These are phyloP conservation scores for Nansenia antarctica DNA, from an alignment of 2,113 vertebrate genomes.

Conservation along the genomic window DNA sequence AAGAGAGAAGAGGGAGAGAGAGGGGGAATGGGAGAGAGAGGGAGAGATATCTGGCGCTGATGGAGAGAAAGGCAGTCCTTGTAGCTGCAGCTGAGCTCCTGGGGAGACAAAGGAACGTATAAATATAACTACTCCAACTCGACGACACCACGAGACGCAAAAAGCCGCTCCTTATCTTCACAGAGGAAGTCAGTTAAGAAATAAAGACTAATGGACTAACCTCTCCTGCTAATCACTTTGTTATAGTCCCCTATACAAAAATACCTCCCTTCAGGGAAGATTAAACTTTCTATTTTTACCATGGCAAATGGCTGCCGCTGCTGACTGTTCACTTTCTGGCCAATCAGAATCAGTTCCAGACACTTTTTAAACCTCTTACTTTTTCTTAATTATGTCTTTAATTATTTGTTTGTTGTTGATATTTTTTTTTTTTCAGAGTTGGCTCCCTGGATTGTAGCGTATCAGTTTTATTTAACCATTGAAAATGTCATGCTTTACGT, in stretches of 20 bases:
- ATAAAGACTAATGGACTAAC: slow-evolving; percentile 72
- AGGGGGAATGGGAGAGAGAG: no score
- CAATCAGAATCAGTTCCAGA: not conserved
- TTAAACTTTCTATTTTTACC: slow-evolving; percentile 63
- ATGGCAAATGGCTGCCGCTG: slow-evolving; percentile 20
- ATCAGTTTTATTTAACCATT: slow-evolving; percentile 63
- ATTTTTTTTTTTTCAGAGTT: slow-evolving; percentile 32
- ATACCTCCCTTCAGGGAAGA: slow-evolving; percentile 49
- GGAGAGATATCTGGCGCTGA: slow-evolving; percentile 31
- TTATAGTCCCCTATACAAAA: slow-evolving; percentile 50
- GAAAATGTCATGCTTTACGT: slow-evolving; percentile 69
- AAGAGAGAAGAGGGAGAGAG: not conserved
- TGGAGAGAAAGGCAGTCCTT: slow-evolving; percentile 50
- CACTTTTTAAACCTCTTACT: slow-evolving; percentile 26
- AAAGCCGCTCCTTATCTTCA: slow-evolving; percentile 63
- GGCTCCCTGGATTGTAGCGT: slow-evolving; percentile 44
- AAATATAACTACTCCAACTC: slow-evolving; percentile 63
- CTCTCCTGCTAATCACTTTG: slow-evolving; percentile 65
- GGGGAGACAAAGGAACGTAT: slow-evolving; percentile 64
- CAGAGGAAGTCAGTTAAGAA: slow-evolving; percentile 60
- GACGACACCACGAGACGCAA: slow-evolving; percentile 40
- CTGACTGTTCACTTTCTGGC: slow-evolving; percentile 8
- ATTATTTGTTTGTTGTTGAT: slow-evolving; percentile 32
- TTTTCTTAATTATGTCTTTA: slow-evolving; percentile 27
- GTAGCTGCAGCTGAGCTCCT: slow-evolving; percentile 25